Percentiles rank a stretch among this genome's conserved stretches.
Conservation (phyloP, 2,888 invertebrate genomes). For the Folsomia manolachei region DNA sequence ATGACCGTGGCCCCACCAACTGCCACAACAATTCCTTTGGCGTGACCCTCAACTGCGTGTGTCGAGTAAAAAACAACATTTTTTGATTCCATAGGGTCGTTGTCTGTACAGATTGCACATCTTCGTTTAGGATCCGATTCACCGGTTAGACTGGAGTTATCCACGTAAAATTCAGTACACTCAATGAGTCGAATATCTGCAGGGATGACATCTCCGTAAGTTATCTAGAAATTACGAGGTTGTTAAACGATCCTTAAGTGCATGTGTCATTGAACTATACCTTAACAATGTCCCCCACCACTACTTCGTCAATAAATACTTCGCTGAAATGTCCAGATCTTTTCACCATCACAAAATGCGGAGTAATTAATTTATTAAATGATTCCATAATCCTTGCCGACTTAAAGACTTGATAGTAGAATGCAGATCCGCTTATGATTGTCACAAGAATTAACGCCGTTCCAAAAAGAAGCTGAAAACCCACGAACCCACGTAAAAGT, state of each 20-base stretch:
- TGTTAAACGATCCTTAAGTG: too few relatives aligned
- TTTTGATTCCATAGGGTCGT: slow-evolving; percentile 24
- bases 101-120: slow-evolving; percentile 17
- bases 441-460: slow-evolving; percentile 19
- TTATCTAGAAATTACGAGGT: too few relatives aligned
- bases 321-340: slow-evolving; percentile 33
- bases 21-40: slow-evolving; percentile 31
- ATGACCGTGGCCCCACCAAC: slow-evolving; percentile 29
- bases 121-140: slow-evolving; percentile 22
- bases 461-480: slow-evolving; percentile 24
- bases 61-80: slow-evolving; percentile 23
- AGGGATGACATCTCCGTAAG: slow-evolving; percentile 36
- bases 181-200: slow-evolving; percentile 34
- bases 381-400: slow-evolving; percentile 20
- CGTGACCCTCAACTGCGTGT: slow-evolving; percentile 21
- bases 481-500: slow-evolving; percentile 2
- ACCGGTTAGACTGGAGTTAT: slow-evolving; percentile 30
- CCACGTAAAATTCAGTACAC: slow-evolving; percentile 31
- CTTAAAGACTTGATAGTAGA: slow-evolving; percentile 30
- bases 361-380: slow-evolving; percentile 1
- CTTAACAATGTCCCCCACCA: slow-evolving; percentile 35
- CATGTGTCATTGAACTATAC: too few relatives aligned
- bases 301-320: slow-evolving; percentile 25
- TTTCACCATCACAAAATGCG: slow-evolving; percentile 28
- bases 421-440: slow-evolving; percentile 18